Evolutionary conservation across 2,113 vertebrate genomes (phyloP).

Genomic region (Orthonyx spaldingii): DNA sequence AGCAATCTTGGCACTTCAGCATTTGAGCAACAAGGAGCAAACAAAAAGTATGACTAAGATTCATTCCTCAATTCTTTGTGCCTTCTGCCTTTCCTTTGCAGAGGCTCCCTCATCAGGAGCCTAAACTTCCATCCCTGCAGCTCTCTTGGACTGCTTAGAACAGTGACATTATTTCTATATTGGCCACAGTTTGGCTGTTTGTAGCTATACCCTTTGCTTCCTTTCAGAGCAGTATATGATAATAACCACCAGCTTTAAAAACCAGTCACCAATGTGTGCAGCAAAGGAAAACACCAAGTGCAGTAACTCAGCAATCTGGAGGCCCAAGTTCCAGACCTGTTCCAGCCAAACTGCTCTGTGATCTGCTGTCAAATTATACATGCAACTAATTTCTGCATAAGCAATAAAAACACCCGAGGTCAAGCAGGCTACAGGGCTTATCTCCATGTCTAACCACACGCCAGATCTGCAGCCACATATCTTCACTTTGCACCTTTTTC

Average conservation of each 20-base stretch:
- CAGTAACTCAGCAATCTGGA: background rate
- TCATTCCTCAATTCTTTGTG: background rate
- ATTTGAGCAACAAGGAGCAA: background rate
- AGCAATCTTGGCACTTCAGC: background rate
- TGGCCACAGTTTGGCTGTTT: background rate
- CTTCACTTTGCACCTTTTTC: background rate
- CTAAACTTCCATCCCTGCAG: background rate
- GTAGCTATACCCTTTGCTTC: background rate
- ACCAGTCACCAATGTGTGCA: background rate
- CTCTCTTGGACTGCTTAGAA: background rate
- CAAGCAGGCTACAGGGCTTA: background rate
- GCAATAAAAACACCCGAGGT: background rate
- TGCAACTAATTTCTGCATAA: background rate
- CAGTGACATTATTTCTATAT: background rate
- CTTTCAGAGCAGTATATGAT: background rate
- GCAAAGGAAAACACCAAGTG: background rate
- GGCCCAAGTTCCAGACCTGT: background rate
- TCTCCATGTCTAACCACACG: background rate
- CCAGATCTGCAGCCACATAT: background rate
- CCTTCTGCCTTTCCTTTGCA: background rate
- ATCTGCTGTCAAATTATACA: background rate
- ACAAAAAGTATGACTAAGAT: background rate
- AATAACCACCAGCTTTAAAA: background rate
- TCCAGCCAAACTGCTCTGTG: background rate
- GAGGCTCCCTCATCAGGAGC: background rate